A percentile compares a stretch with the other conserved stretches of the same genome.
Conservation (phyloP, 1,140 invertebrate genomes). For the Pogonognathellus flavescens region DNA sequence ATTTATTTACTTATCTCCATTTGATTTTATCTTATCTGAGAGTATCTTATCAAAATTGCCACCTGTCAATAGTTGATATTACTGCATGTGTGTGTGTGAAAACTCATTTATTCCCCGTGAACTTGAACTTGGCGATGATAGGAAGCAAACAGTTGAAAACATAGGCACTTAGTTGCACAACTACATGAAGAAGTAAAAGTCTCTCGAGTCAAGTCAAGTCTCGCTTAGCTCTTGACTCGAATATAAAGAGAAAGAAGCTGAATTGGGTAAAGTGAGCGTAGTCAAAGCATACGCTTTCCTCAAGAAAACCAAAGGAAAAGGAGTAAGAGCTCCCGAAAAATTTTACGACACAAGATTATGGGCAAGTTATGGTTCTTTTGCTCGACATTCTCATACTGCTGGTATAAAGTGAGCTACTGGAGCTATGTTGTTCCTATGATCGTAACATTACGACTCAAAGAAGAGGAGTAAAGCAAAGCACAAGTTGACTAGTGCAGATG, state of each 20-base stretch:
- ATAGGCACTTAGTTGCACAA: conserved; percentile 33
- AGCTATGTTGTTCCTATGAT: conserved; percentile 11
- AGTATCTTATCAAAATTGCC: no score
- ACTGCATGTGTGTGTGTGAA: no score
- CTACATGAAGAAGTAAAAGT: conserved; percentile 24
- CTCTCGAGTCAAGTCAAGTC: conserved; percentile 21
- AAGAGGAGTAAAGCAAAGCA: conserved; percentile 28
- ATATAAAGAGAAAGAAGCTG: conserved; percentile 45
- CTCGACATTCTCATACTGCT: conserved; percentile 18
- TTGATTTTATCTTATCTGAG: no score
- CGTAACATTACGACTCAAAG: conserved; percentile 32
- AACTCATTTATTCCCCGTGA: background rate
- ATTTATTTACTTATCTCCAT: no score
- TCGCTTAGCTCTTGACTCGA: background rate
- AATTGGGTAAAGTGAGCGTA: conserved; percentile 13
- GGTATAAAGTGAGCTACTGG: background rate
- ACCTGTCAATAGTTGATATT: no score
- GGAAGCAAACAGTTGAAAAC: conserved; percentile 12
- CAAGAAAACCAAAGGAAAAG: conserved; percentile 16
- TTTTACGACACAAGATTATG: conserved; percentile 56
- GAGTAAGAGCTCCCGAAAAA: conserved; percentile 46
- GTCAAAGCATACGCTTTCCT: background rate
- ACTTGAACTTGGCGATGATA: conserved; percentile 22
- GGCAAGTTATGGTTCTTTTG: conserved; percentile 48
- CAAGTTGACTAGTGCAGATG: background rate